phyloP scores from a whole-genome alignment of 2,888 invertebrate species.

The Adelognathus sp. region DNA sequence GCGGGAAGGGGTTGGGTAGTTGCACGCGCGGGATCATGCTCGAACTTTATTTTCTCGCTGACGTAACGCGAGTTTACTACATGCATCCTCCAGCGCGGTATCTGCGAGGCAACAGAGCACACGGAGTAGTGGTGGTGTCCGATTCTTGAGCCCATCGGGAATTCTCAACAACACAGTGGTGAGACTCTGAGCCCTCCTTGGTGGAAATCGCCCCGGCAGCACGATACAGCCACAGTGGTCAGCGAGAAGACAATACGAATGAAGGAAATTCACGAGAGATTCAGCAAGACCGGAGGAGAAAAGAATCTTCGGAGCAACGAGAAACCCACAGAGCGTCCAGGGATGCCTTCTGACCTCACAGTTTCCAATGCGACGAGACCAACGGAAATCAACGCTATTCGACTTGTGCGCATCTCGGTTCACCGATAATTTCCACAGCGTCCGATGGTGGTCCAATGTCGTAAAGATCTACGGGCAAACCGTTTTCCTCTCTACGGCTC shows the following conservation, averaged over 20 bases:
- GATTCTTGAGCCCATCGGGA: slow-evolving; percentile 40
- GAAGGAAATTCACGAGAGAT: neutral
- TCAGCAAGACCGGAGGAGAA: neutral
- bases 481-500: slow-evolving; percentile 5
- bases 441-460: slow-evolving; percentile 20
- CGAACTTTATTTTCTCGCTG: slow-evolving; percentile 40
- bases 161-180: neutral
- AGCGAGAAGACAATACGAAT: neutral
- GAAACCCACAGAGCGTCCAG: too few species aligned
- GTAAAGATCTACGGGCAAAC: slow-evolving; percentile 8
- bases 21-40: neutral
- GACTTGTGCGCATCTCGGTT: slow-evolving; percentile 10
- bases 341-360: neutral
- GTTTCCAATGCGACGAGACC: slow-evolving; percentile 32
- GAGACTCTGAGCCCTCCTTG: slow-evolving; percentile 6
- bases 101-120: too few species aligned
- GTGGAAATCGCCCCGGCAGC: neutral
- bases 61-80: slow-evolving; percentile 37
- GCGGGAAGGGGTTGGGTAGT: neutral
- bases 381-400: slow-evolving; percentile 24
- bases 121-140: slow-evolving; percentile 39
- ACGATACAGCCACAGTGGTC: neutral
- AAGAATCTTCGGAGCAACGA: neutral
- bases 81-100: slow-evolving; percentile 16
- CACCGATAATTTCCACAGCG: slow-evolving; percentile 41